Evolutionary conservation across 2,888 invertebrate species (phyloP).

Genomic region (Linyphia triangularis): DNA sequence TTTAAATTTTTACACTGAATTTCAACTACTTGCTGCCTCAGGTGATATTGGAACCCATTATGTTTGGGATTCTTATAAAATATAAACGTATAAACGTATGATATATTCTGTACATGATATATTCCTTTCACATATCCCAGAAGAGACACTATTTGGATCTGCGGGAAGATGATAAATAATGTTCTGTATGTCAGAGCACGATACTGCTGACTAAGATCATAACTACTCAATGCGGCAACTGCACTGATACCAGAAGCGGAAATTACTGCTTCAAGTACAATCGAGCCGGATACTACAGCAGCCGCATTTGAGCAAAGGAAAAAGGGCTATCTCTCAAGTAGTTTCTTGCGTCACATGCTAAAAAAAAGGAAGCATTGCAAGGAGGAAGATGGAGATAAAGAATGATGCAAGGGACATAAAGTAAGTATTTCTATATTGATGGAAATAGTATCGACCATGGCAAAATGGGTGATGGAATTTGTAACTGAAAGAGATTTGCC

Average conservation of each 20-base stretch:
- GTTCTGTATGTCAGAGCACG: slow-evolving; percentile 15
- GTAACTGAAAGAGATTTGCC: too few species aligned
- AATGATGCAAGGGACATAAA: neutral
- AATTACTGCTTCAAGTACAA: slow-evolving; percentile 63
- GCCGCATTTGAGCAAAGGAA: slow-evolving; percentile 10
- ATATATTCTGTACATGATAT: neutral
- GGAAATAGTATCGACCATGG: neutral
- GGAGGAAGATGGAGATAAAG: neutral
- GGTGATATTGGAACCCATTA: neutral
- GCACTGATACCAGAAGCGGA: slow-evolving; percentile 51
- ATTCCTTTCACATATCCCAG: neutral
- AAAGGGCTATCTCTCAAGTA: slow-evolving; percentile 1
- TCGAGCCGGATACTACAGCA: slow-evolving; percentile 27
- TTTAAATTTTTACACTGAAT: neutral
- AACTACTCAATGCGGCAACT: slow-evolving; percentile 5
- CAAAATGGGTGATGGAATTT: neutral
- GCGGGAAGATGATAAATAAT: slow-evolving; percentile 6
- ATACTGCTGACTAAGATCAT: slow-evolving; percentile 12
- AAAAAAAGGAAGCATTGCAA: neutral
- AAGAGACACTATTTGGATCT: neutral
- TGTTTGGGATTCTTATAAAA: neutral
- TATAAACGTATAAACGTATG: neutral
- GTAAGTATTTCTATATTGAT: neutral
- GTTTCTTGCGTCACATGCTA: neutral
- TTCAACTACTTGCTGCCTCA: neutral